Evolutionary conservation across 2,113 vertebrate genomes (phyloP).

Genomic region (Columba livia): DNA sequence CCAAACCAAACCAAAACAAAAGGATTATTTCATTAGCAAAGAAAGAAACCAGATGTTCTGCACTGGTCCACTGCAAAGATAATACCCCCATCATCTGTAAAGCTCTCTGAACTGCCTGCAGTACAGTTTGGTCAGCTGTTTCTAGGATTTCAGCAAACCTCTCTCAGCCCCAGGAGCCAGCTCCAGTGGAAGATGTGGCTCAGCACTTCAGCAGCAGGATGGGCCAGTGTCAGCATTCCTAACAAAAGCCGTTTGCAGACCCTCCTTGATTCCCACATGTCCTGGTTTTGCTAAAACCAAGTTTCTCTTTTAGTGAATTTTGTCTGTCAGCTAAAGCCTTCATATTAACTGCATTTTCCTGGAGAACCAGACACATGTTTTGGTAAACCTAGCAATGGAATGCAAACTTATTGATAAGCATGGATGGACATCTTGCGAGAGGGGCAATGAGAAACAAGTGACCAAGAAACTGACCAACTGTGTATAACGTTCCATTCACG

Average conservation of each 20-base stretch:
- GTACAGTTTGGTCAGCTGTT: background rate
- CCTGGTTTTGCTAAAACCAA: no score
- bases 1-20: background rate
- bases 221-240: background rate
- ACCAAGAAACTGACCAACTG: no score
- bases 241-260: background rate
- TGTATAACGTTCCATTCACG: no score
- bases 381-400: no score
- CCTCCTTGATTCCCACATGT: background rate
- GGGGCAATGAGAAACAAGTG: no score
- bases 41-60: background rate
- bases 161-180: no score
- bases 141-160: background rate
- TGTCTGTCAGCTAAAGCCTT: no score
- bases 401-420: no score
- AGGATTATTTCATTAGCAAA: background rate
- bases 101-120: background rate
- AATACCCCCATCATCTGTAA: background rate
- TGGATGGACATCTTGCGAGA: no score
- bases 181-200: background rate
- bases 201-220: background rate
- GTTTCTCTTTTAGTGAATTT: no score
- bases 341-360: no score
- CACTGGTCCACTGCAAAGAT: background rate
- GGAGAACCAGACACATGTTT: no score